Evolutionary conservation across 2,113 vertebrate species (phyloP).

Genomic region (Saguinus midas): DNA sequence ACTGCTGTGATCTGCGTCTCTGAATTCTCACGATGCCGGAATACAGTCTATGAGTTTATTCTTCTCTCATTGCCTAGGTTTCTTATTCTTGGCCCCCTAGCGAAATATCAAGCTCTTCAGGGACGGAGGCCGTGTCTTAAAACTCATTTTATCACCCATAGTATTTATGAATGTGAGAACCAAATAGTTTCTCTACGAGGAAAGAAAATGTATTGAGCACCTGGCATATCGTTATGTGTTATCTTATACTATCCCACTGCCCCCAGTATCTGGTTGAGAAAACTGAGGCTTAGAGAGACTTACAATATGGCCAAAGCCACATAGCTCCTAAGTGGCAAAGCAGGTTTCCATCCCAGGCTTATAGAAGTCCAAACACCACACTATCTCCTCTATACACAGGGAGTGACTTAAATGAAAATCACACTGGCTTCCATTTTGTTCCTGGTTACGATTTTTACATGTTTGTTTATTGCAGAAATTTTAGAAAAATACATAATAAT

Average conservation of each 20-base stretch:
- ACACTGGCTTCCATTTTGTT: not conserved
- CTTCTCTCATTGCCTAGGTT: not conserved
- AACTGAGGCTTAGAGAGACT: not conserved
- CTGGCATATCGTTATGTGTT: not conserved
- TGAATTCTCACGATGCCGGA: not conserved
- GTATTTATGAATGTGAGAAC: not conserved
- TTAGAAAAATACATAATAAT: not conserved
- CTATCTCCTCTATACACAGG: rapidly evolving
- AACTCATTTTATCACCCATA: rapidly evolving
- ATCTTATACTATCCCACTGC: not conserved
- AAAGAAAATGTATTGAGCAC: not conserved
- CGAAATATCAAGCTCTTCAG: not conserved
- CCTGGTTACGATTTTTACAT: not conserved
- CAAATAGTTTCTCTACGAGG: not conserved
- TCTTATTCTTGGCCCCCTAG: not conserved
- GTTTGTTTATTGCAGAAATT: not conserved
- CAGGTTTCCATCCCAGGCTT: not conserved
- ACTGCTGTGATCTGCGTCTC: rapidly evolving
- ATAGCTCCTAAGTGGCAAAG: not conserved
- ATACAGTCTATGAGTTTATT: not conserved
- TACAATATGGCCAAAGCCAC: not conserved
- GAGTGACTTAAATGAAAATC: not conserved
- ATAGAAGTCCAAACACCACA: not conserved
- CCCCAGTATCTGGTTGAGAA: not conserved
- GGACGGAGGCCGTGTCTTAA: not conserved